Base-by-base conservation (phyloP, 2,113 vertebrate genomes). In the Ictalurus furcatus region DNA sequence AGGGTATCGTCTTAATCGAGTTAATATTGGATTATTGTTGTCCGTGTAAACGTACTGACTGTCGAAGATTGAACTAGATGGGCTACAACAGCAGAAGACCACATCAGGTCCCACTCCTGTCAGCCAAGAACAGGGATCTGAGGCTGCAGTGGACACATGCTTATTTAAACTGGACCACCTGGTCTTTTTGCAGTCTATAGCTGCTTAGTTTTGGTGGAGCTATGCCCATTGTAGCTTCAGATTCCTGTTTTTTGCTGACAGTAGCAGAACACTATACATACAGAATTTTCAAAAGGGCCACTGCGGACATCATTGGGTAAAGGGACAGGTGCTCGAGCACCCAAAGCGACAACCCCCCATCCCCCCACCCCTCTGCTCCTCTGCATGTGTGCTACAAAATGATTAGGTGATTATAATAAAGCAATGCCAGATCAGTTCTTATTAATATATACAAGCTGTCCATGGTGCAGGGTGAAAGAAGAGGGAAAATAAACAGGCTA, bases 401-500 rank as follows among this genome's bases (percentile, higher is more conserved):
- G 19, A 34, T n/a, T 54, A 63, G 28, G 61, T 59, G 48, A 78
- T 69, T 52, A 28, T 67, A 54, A 52, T 67, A 56, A 67, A 73
- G 79, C 16, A 37, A 23, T 81, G 28, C 28, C 30, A 34, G 40
- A 81, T 48, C 79, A 59, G 52, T 11, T 34, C 58, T 59, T 73
- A 30, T 21, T 37, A 44, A 37, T 25, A 73, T 59, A 84, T 56
- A 84, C 80, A 88, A 44, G 79, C 48, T 30, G 40, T 56, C 44
- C 58, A 79, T 65, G 30, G 25, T 63, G 74, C 59, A 69, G 4
- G 16, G 0, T 12, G 12, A 23, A 37, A 30, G 83, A 69, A 9
- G 14, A 37, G 44, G 44, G 30, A 52, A 88, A 59, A 81, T 69
- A 88, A 90, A 87, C 30, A 40, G 40, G 5, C 61, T 85, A 81